Base-by-base conservation (phyloP, 2,797 vertebrate species). In the Cetoscarus ocellatus region DNA sequence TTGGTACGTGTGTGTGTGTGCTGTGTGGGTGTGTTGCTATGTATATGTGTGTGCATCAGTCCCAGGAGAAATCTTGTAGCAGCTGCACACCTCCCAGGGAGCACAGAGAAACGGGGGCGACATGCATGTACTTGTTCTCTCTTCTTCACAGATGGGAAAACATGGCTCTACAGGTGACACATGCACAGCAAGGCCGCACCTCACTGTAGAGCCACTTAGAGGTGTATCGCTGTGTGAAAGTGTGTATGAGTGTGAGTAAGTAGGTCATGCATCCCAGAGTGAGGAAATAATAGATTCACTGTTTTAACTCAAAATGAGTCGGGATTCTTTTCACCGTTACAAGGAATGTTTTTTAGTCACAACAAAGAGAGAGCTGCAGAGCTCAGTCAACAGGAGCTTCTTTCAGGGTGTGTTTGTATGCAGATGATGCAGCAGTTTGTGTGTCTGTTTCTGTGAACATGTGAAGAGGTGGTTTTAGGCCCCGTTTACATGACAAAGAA, bases 181-280 rank as follows among this genome's bases (percentile, higher is more conserved):
- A 61, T 55, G 52, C 27, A 71, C 36, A 49, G 50, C 7, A 50
- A 60, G n/a, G 60, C 72, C 15, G 40, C 47, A 8, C 83, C 74
- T 68, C 59, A 63, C 72, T 77, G 55, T 79, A 61, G 66, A 70
- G 73, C 61, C 77, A 79, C 74, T 73, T 77, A 45, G 40, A 50
- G 59, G 53, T 63, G 59, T 63, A 19, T 19, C 11, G 19, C 50
- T 52, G 34, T 34, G 1, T 54, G 48, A 47, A 61, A 56, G 58
- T 44, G 27, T 65, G 66, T 17, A 42, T 18, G 50, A 45, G 45
- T 62, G 50, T 53, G 67, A 51, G 72, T 64, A 92, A 91, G 85
- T 94, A 92, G 94, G 93, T 94, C 92, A 94, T 80, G 76, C 83
- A 92, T 90, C 88, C 19, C 80, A 82, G 67, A 88, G 85, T 86